phyloP scores from a whole-genome alignment of 2,888 invertebrate genomes.

The Archips crataeganus region DNA sequence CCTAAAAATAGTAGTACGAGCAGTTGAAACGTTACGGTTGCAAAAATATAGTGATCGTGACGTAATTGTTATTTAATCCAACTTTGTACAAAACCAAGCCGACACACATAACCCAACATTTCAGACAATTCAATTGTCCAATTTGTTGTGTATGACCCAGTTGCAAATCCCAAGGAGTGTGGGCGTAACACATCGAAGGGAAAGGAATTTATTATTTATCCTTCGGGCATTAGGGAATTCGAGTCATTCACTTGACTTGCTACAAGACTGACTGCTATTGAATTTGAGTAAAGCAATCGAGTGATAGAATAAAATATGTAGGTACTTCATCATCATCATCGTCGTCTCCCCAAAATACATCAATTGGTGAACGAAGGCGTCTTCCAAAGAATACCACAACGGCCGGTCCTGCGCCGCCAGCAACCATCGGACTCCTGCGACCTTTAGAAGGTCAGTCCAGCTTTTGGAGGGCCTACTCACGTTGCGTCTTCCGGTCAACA shows the following conservation, averaged over 20 bases:
- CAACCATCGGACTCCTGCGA: no score
- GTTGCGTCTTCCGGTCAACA: no score
- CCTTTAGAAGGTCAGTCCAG: no score
- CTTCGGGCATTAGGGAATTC: constrained; percentile 23
- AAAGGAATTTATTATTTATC: constrained; percentile 37
- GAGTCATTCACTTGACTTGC: constrained; percentile 17
- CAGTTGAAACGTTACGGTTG: background rate
- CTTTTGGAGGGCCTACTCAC: no score
- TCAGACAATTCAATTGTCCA: constrained; percentile 26
- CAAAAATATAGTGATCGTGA: background rate
- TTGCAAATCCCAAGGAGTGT: constrained; percentile 20
- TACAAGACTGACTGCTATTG: constrained; percentile 11
- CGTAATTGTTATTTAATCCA: background rate
- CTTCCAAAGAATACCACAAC: no score
- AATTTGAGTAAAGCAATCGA: constrained; percentile 23
- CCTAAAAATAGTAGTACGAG: no score
- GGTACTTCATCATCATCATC: background rate
- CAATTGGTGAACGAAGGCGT: no score
- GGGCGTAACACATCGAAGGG: constrained; percentile 18
- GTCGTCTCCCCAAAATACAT: no score
- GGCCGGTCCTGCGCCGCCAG: no score
- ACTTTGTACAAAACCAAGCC: background rate
- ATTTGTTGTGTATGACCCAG: constrained; percentile 32
- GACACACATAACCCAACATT: background rate
- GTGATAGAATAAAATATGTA: background rate